phyloP scores from a whole-genome alignment of 2,888 invertebrate species.

The Nephrotoma flavescens region DNA sequence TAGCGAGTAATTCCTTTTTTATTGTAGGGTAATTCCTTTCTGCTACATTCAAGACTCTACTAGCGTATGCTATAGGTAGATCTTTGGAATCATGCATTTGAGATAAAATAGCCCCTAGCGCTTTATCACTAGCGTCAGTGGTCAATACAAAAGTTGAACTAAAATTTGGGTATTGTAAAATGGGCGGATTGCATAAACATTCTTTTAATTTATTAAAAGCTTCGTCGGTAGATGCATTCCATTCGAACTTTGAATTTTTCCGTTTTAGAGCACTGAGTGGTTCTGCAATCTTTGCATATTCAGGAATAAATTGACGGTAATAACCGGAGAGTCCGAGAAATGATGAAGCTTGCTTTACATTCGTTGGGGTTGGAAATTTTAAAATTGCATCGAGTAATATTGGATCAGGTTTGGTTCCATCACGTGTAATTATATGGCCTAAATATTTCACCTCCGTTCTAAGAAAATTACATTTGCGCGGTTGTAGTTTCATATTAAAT shows the following conservation, averaged over 20 bases:
- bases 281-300: constrained; percentile 7
- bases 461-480: constrained; percentile 15
- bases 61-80: not conserved
- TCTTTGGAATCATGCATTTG: not conserved
- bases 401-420: constrained; percentile 17
- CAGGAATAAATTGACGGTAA: constrained; percentile 17
- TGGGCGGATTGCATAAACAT: not conserved
- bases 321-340: constrained; percentile 19
- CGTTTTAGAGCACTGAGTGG: not conserved
- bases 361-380: constrained; percentile 15
- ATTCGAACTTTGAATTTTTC: constrained; percentile 2
- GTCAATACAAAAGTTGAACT: not conserved
- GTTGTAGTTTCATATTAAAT: constrained; percentile 15
- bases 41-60: not conserved
- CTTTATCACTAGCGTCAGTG: not conserved
- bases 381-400: constrained; percentile 17
- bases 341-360: constrained; percentile 15
- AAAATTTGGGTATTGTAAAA: constrained; percentile 3
- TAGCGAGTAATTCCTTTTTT: not conserved
- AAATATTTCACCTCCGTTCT: constrained; percentile 9
- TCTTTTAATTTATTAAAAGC: not conserved
- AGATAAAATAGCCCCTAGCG: not conserved
- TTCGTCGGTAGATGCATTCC: not conserved
- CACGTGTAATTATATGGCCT: constrained; percentile 9
- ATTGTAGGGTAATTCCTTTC: not conserved